Evolutionary conservation across 2,113 vertebrate species (phyloP).

Genomic region (Sapajus apella): DNA sequence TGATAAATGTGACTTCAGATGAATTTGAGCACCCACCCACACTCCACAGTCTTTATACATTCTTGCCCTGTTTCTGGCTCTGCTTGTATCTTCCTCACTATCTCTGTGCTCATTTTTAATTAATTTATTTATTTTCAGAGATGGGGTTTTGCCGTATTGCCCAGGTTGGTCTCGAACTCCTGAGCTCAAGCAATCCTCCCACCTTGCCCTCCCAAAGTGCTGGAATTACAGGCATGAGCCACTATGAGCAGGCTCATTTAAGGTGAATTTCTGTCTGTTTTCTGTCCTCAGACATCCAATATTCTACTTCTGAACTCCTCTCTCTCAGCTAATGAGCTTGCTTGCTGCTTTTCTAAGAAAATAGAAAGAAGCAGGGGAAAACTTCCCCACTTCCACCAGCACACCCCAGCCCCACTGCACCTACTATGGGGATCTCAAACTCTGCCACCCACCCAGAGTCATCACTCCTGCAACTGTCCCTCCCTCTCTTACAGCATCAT

Average conservation of each 20-base stretch:
- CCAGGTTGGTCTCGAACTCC: too few species aligned
- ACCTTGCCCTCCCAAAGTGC: too few species aligned
- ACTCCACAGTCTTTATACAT: not conserved
- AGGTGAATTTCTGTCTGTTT: not conserved
- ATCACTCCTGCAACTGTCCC: not conserved
- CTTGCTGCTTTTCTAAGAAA: slow-evolving; percentile 27
- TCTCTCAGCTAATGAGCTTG: not conserved
- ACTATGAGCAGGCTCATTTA: not conserved
- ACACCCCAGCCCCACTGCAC: not conserved
- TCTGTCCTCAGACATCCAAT: not conserved
- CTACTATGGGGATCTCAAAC: not conserved
- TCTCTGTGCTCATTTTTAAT: not conserved
- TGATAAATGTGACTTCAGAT: slow-evolving; percentile 11
- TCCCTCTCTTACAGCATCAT: not conserved
- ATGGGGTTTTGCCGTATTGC: not conserved
- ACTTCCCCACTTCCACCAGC: not conserved
- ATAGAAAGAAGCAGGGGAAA: not conserved
- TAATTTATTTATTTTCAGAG: not conserved
- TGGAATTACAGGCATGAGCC: too few species aligned
- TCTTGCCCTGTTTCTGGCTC: not conserved
- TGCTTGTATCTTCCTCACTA: not conserved
- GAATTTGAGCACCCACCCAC: not conserved
- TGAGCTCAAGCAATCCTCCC: too few species aligned
- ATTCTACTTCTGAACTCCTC: not conserved
- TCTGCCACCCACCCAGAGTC: not conserved